Conservation (phyloP, 2,888 invertebrate genomes). For the Lamellibrachia columna region DNA sequence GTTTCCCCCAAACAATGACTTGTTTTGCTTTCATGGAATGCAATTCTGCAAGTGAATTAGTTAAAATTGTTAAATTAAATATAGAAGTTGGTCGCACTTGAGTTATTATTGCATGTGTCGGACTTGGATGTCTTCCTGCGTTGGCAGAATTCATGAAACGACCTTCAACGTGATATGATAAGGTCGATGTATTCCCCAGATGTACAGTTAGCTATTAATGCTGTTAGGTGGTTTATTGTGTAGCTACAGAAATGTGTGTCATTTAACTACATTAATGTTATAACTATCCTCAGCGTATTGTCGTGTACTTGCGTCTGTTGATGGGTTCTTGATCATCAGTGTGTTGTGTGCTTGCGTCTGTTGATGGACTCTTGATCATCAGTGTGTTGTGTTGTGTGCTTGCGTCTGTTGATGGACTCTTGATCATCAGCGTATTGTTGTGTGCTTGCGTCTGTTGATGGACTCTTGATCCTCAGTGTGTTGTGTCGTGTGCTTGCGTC, state of each 20-base stretch:
- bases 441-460: constrained; percentile 96
- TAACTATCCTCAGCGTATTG: too few relatives aligned
- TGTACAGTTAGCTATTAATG: neutral
- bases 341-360: constrained; percentile 69
- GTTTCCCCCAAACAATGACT: too few relatives aligned
- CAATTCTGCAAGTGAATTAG: neutral
- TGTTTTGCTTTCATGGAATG: neutral
- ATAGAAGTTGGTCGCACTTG: neutral
- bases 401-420: constrained; percentile 55
- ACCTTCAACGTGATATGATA: neutral
- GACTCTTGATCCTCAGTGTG: constrained; percentile 70
- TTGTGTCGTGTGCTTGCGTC: constrained; percentile 95
- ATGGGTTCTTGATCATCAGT: too few relatives aligned
- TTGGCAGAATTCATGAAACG: neutral
- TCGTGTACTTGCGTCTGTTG: too few relatives aligned
- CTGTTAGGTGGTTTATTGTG: neutral
- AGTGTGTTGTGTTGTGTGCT: too few relatives aligned
- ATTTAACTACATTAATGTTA: neutral
- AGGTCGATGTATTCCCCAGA: neutral
- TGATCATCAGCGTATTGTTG: constrained; percentile 93
- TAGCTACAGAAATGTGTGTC: neutral
- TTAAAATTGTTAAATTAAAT: neutral
- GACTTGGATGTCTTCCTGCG: neutral
- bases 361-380: constrained; percentile 83
- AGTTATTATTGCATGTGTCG: neutral